Percentiles rank a stretch among this genome's conserved stretches.
Evolutionary conservation across 2,797 vertebrate genomes (phyloP).

Genomic region (Microctenopoma lineatum): DNA sequence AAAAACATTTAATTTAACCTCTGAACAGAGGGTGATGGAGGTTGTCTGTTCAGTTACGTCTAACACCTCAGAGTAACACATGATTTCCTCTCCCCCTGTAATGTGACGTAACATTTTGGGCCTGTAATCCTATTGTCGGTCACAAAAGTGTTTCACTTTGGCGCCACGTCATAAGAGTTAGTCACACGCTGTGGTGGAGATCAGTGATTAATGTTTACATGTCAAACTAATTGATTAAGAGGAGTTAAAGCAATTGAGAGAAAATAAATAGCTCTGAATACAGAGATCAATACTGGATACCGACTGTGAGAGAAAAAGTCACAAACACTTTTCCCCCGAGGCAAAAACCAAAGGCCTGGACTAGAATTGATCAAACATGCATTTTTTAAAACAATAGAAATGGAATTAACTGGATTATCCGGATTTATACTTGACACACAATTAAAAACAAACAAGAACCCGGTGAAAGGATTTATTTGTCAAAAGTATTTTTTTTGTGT

Average conservation of each 20-base stretch:
- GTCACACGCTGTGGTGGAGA: background rate
- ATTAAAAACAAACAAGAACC: too few species aligned
- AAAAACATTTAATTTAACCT: too few species aligned
- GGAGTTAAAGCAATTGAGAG: slow-evolving; percentile 13
- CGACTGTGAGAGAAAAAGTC: background rate
- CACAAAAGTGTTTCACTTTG: background rate
- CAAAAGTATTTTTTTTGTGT: background rate
- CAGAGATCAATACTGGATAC: background rate
- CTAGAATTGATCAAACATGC: background rate
- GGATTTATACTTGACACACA: background rate
- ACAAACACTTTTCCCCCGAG: background rate
- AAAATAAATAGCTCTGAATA: slow-evolving; percentile 5
- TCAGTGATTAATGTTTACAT: slow-evolving; percentile 10
- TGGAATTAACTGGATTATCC: background rate
- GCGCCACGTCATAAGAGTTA: background rate
- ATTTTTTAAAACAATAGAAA: background rate
- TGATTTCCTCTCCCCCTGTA: too few species aligned
- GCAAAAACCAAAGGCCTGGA: slow-evolving; percentile 3
- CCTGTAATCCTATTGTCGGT: too few species aligned
- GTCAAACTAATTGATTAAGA: slow-evolving; percentile 14
- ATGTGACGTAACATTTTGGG: too few species aligned
- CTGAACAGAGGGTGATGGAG: too few species aligned
- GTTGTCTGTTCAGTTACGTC: too few species aligned
- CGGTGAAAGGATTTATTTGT: too few species aligned
- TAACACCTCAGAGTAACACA: too few species aligned